Evolutionary conservation across 2,888 invertebrate species (phyloP).

Genomic region (Spilosoma lubricipeda): DNA sequence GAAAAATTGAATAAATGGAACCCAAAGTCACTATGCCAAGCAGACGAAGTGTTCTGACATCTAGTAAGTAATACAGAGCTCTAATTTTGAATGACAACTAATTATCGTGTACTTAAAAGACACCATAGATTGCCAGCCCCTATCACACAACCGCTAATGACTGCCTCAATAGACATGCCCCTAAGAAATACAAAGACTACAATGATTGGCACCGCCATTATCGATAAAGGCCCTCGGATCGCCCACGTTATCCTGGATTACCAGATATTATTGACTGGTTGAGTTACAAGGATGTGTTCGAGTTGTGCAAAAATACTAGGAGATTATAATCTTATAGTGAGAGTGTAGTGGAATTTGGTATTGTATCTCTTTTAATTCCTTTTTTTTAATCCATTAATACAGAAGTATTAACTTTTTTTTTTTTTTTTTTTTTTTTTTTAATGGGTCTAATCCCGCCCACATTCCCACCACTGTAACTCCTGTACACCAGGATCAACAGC

Average conservation of each 20-base stretch:
- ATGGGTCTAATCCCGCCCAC: no score
- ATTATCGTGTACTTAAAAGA: constrained; percentile 8
- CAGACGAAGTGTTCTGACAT: no score
- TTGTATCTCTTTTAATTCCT: not conserved
- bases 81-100: not conserved
- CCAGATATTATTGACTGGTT: constrained; percentile 35
- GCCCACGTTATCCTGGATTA: constrained; percentile 68
- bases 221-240: constrained; percentile 64
- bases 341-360: not conserved
- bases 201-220: constrained; percentile 76
- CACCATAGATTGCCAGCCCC: constrained; percentile 29
- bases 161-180: constrained; percentile 39
- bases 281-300: constrained; percentile 1
- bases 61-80: no score
- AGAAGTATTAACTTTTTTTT: not conserved
- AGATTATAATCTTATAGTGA: not conserved
- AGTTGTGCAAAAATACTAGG: not conserved
- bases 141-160: constrained; percentile 44
- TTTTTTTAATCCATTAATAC: not conserved
- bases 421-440: no score
- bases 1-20: no score
- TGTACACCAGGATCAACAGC: no score
- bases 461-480: no score
- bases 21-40: no score
- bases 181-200: constrained; percentile 48